phyloP scores from a whole-genome alignment of 2,797 vertebrate species.

The Coracias cyanogaster region DNA sequence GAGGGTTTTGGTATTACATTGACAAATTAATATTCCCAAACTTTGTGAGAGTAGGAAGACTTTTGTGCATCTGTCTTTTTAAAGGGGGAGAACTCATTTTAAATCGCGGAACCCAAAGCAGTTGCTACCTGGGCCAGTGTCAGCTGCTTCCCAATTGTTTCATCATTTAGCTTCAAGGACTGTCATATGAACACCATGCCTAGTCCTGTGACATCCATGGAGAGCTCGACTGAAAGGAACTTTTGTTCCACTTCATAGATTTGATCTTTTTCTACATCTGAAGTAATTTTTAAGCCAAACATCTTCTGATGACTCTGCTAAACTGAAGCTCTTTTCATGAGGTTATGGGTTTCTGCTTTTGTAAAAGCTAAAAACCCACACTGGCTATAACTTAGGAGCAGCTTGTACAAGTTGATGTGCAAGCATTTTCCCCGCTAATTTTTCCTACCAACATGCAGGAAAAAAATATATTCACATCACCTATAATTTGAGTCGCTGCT shows the following conservation, averaged over 20 bases:
- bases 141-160: not conserved
- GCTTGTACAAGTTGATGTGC: not conserved
- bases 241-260: conserved; percentile 19
- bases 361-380: not conserved
- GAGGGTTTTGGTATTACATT: not conserved
- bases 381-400: not conserved
- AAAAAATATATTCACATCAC: not conserved
- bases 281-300: conserved; percentile 15
- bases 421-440: not conserved
- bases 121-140: not conserved
- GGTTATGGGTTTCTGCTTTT: not conserved
- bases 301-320: not conserved
- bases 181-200: conserved; percentile 51
- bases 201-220: conserved; percentile 41
- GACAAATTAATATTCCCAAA: not conserved
- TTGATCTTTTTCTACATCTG: not conserved
- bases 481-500: not conserved
- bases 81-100: not conserved
- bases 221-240: conserved; percentile 29
- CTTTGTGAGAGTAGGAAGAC: not conserved
- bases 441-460: not conserved
- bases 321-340: not conserved
- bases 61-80: not conserved
- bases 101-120: accelerated
- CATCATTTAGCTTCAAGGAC: not conserved